Base-by-base conservation (phyloP, 1,140 invertebrate species). In the Drosophila serrata region DNA sequence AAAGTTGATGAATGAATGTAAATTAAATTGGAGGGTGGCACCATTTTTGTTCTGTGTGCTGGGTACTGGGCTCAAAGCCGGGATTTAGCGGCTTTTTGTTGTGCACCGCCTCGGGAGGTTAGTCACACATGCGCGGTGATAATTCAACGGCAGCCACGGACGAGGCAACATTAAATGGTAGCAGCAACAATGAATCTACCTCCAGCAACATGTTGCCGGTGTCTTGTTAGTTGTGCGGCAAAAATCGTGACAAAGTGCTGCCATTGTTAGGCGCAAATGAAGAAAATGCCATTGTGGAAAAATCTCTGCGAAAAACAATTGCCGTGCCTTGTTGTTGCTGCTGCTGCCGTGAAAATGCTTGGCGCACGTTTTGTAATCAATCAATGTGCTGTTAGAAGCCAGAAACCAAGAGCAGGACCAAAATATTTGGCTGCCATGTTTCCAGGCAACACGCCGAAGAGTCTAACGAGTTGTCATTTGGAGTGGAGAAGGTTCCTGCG, bases 271-370 rank as follows among this genome's bases (percentile, higher is more conserved):
- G 85, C 85, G 85, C 81, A 88, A 88, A 88, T 88, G 85, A 88
- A 88, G 85, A 88, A 88, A 88, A 88, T 90, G 85, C 85, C 85
- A 90, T 90, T 88, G 85, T 88, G 85, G 85, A 90, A 88, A 90
- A 90, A 58, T 70, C 60, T 55, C 39, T 17, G 77, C 68, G 72
- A 87, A 87, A 86, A 88, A 88, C 85, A 88, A 90, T 90, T 85
- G 85, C 72, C 49, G 37, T 29, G 58, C 72, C 79, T 86, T 75
- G 75, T 65, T 75, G 81, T 35, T 64, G 74, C 64, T 78, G 37
- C 37, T 72, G 76, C 64, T 79, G 82, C 82, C 82, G 84, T 87
- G 82, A 82, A 86, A 88, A 87, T 75, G 82, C 59, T 79, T 64
- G 85, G 84, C 84, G 84, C 84, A 88, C 84, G 84, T 88, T 88